Evolutionary conservation across 2,797 vertebrate species (phyloP).

Genomic region (Orientallactaga sibirica): DNA sequence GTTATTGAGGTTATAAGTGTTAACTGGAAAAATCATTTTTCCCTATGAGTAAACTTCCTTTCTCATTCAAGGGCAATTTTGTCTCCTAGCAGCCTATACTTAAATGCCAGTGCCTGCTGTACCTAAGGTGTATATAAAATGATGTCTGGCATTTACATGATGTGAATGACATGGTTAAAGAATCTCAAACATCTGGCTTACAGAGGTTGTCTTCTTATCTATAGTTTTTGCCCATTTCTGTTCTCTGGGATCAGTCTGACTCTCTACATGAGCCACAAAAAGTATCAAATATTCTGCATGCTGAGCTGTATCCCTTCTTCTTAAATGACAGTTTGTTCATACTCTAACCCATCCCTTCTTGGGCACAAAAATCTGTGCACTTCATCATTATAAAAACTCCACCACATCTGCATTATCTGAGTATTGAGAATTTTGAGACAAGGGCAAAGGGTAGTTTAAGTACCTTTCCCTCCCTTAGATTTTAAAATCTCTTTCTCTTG

Average conservation of each 20-base stretch:
- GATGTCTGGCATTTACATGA: constrained; percentile 80
- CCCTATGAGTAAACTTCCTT: constrained; percentile 73
- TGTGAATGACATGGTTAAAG: constrained; percentile 74
- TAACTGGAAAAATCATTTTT: constrained; percentile 80
- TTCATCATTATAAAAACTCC: background rate
- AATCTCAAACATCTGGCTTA: constrained; percentile 60
- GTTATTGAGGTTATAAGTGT: constrained; percentile 79
- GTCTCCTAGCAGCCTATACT: constrained; percentile 75
- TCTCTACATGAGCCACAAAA: constrained; percentile 1
- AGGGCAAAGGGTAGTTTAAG: constrained; percentile 72
- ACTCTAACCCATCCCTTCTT: constrained; percentile 41
- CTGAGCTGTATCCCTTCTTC: constrained; percentile 45
- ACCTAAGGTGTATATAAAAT: constrained; percentile 72
- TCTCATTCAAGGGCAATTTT: constrained; percentile 80
- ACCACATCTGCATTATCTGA: constrained; percentile 5
- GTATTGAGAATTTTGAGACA: constrained; percentile 67
- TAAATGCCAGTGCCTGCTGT: constrained; percentile 81
- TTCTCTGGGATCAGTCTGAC: background rate
- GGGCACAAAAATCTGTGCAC: background rate
- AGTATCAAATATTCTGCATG: constrained; percentile 55
- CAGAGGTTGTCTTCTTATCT: constrained; percentile 55
- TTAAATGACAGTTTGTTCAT: constrained; percentile 24
- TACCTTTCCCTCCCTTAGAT: constrained; percentile 14
- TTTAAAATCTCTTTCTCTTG: constrained; percentile 82
- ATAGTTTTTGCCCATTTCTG: constrained; percentile 64